These are phyloP conservation scores for Orthosia cruda DNA, from an alignment of 2,888 invertebrate species.

Conservation along the genomic window DNA sequence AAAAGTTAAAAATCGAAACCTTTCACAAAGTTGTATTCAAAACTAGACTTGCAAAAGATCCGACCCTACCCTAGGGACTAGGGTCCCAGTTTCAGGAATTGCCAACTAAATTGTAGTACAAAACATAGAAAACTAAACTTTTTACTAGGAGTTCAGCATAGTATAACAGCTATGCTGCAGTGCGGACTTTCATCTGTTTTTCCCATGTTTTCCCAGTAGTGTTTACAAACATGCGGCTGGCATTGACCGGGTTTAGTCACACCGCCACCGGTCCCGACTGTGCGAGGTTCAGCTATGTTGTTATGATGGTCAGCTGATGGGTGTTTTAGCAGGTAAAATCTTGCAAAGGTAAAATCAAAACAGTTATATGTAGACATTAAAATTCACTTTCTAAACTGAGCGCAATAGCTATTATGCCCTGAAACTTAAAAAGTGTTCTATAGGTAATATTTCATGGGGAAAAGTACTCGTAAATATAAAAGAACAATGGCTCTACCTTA, in stretches of 20 bases:
- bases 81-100: neutral
- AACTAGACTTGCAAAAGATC: neutral
- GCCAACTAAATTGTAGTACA: no score
- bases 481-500: no score
- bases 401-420: no score
- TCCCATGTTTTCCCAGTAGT: conserved; percentile 11
- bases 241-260: conserved; percentile 45
- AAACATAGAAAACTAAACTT: neutral
- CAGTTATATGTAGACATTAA: no score
- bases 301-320: neutral
- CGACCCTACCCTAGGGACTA: neutral
- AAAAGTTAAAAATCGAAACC: no score
- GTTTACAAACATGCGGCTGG: conserved; percentile 36
- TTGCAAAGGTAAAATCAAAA: no score
- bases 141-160: neutral
- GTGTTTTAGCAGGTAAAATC: no score
- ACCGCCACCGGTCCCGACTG: neutral
- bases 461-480: no score
- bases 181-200: conserved; percentile 22
- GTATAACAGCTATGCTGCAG: neutral
- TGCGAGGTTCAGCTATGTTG: neutral
- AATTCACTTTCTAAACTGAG: no score
- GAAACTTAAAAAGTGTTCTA: no score
- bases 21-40: no score
- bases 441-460: no score